These are phyloP conservation scores for Hucho hucho DNA, from an alignment of 2,113 vertebrate species.

Conservation along the genomic window DNA sequence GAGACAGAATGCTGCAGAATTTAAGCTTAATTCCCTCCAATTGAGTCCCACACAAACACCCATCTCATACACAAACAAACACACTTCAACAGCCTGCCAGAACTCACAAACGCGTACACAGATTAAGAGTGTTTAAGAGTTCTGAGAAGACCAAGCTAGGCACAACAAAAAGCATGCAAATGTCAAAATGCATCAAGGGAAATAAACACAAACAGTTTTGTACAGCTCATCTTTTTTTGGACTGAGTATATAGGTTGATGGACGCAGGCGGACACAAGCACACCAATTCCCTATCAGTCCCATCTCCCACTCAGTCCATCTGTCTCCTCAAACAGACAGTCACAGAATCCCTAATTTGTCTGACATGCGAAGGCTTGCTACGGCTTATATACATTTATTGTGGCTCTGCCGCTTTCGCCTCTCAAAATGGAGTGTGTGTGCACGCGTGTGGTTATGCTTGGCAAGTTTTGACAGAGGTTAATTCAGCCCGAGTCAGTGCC, in stretches of 20 bases:
- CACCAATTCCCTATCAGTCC: neutral
- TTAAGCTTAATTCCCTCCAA: too few species aligned
- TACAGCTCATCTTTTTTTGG: neutral
- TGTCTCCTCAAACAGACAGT: too few species aligned
- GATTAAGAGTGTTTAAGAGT: neutral
- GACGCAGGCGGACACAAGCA: neutral
- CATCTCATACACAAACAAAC: too few species aligned
- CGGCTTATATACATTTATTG: too few species aligned
- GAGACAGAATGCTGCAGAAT: too few species aligned
- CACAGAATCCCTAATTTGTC: neutral
- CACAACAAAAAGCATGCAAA: neutral
- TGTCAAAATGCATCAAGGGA: neutral
- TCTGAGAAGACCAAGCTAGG: neutral
- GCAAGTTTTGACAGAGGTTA: constrained; percentile 6
- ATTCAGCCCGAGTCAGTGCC: neutral
- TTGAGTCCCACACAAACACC: too few species aligned
- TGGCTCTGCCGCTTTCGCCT: neutral
- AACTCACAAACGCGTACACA: constrained; percentile 2
- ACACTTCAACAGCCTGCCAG: too few species aligned
- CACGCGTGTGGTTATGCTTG: neutral
- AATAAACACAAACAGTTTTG: neutral
- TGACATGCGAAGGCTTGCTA: neutral
- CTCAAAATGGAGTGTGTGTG: neutral
- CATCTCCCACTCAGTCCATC: too few species aligned
- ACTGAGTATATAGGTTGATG: neutral